Evolutionary conservation across 2,797 vertebrate genomes (phyloP), one percentile per base, ranked within the genome.

Genomic region (Gadopsis bispinosus): DNA sequence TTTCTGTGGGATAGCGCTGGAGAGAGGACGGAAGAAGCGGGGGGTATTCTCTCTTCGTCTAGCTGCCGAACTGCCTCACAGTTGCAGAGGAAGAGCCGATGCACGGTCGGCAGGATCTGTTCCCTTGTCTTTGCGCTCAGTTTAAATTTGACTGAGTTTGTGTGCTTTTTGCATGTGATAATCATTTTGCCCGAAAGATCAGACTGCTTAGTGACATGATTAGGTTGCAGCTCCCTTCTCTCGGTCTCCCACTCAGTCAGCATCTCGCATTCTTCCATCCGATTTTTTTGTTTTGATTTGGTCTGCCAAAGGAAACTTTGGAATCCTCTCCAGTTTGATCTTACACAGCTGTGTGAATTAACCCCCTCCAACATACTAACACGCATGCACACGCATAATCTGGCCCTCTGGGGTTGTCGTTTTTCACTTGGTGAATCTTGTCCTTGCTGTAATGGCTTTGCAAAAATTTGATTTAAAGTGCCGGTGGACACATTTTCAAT

Each of bases 261-360:
- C 79, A 78, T 79, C 59, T 79, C 22, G 31, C 64, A 77, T 87
- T 91, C 87, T 79, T 86, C 58, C 69, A 35, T 59, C 63, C 22
- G 55, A 26, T 26, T 26, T 1, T 78, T 87, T 83, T 91, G 91
- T 91, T 92, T 90, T 74, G 60, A 77, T 81, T 85, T 26, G 22
- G 37, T 48, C 83, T 80, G 88, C 88, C 91, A 92, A 91, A 87
- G 74, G 79, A 90, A 93, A 92, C 86, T 85, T 85, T 89, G 85
- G 83, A 88, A 74, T 85, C 75, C 71, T 88, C 80, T 84, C 55
- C 61, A 60, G 86, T 85, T 89, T 89, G 79, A 86, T 87, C 78
- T 77, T 65, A 67, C 85, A 84, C 88, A 89, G 86, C 89, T 90
- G 83, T 81, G 79, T 80, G 77, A 90, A 87, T 88, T 67, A 73